Conservation (phyloP, 2,113 vertebrate species). For the Chaetops frenatus region DNA sequence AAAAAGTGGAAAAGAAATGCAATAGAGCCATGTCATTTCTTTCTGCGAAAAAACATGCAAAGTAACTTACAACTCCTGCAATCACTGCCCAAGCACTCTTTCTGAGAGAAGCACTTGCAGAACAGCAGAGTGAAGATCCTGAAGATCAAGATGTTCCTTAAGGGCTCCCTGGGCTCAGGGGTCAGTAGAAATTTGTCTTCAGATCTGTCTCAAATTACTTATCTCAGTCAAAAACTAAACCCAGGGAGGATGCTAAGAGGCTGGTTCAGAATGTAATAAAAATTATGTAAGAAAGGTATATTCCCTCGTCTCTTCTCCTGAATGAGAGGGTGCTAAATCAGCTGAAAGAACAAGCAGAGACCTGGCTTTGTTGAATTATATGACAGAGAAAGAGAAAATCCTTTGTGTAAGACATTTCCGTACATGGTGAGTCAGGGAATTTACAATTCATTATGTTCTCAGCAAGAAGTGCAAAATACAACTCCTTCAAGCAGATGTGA, state of each 20-base stretch:
- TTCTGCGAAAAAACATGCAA: not conserved
- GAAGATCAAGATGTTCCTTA: not conserved
- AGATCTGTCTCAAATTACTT: not conserved
- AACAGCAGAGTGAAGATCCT: not conserved
- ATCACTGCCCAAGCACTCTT: not conserved
- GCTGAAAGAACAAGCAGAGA: not conserved
- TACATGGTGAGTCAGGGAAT: not conserved
- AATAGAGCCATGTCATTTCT: not conserved
- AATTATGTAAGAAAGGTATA: not conserved
- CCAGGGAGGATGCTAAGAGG: not conserved
- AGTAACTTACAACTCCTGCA: not conserved
- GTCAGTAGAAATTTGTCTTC: not conserved
- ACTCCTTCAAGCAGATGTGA: not conserved
- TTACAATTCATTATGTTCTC: not conserved
- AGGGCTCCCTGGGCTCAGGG: not conserved
- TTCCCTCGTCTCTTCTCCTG: not conserved
- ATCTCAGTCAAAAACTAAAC: not conserved
- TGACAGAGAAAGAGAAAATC: not conserved
- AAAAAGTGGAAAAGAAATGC: not conserved
- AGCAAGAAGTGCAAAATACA: not conserved
- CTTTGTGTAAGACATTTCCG: not conserved
- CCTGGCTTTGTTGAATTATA: not conserved
- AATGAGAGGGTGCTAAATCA: not conserved
- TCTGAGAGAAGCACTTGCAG: not conserved
- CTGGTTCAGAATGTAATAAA: not conserved